These are phyloP conservation scores for Agrilus biguttatus DNA, from an alignment of 2,888 invertebrate species.

Conservation along the genomic window DNA sequence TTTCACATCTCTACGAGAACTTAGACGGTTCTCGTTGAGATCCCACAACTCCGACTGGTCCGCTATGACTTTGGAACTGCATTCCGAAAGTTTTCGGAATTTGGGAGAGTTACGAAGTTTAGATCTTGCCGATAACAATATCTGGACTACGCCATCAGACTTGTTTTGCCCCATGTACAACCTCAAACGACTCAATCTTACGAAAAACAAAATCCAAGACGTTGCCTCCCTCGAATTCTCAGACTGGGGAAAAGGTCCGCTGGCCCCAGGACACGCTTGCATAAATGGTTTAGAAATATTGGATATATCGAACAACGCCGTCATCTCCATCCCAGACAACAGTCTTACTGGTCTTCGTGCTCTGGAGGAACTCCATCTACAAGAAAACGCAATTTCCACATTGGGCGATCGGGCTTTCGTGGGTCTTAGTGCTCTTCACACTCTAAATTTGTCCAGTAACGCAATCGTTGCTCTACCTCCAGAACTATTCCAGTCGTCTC, in stretches of 20 bases:
- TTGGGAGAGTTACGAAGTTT: slow-evolving; percentile 50
- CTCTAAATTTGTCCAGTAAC: slow-evolving; percentile 68
- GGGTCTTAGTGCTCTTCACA: slow-evolving; percentile 51
- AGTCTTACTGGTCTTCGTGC: slow-evolving; percentile 55
- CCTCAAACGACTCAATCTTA: slow-evolving; percentile 55
- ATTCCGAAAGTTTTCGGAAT: slow-evolving; percentile 55
- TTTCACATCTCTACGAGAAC: slow-evolving; percentile 49
- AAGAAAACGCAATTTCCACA: slow-evolving; percentile 61
- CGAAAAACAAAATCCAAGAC: slow-evolving; percentile 65
- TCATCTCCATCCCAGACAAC: slow-evolving; percentile 54
- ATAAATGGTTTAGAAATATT: slow-evolving; percentile 53
- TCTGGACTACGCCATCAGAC: slow-evolving; percentile 59
- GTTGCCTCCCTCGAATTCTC: slow-evolving; percentile 61
- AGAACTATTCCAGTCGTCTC: slow-evolving; percentile 60
- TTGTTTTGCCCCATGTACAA: slow-evolving; percentile 58
- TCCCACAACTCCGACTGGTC: slow-evolving; percentile 72
- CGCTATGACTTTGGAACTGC: slow-evolving; percentile 60
- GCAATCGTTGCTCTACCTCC: slow-evolving; percentile 62
- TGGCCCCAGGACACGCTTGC: slow-evolving; percentile 42
- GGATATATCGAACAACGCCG: slow-evolving; percentile 62
- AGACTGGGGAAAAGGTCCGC: slow-evolving; percentile 53
- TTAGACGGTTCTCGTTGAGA: slow-evolving; percentile 50
- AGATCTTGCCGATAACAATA: slow-evolving; percentile 62
- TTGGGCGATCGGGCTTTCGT: slow-evolving; percentile 62
- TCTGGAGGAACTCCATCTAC: slow-evolving; percentile 52